These are phyloP conservation scores for Pseudomyrmex cubaensis DNA, from an alignment of 1,140 invertebrate genomes.

Conservation along the genomic window DNA sequence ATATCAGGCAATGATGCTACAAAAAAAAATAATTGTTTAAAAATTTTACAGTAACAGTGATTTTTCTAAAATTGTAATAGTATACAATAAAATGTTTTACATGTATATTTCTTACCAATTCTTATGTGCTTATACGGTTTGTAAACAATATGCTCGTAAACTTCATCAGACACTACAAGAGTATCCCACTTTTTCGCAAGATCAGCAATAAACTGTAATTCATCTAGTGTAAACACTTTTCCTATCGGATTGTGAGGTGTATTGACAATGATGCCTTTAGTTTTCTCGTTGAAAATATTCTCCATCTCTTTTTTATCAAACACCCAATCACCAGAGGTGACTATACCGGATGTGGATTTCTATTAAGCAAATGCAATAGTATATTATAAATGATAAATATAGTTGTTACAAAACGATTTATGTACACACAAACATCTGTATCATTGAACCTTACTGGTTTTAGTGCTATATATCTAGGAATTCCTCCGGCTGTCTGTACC, in stretches of 20 bases:
- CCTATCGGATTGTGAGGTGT: constrained; percentile 98
- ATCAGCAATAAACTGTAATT: constrained; percentile 92
- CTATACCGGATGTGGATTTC: constrained; percentile 81
- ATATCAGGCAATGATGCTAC: constrained; percentile 96
- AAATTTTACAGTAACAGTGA: neutral
- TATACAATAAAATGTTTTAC: neutral
- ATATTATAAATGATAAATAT: neutral
- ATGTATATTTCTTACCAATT: constrained; percentile 88
- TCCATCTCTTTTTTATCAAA: constrained; percentile 94
- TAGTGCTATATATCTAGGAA: constrained; percentile 94
- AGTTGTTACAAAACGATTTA: no score
- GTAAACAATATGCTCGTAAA: constrained; percentile 99
- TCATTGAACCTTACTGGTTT: constrained; percentile 88
- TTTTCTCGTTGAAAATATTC: constrained; percentile 94
- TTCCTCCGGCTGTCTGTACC: constrained; percentile 94
- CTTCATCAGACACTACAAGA: constrained; percentile 97
- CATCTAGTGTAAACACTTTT: constrained; percentile 92
- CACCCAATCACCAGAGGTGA: constrained; percentile 94
- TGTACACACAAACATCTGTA: neutral
- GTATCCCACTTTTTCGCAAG: constrained; percentile 97
- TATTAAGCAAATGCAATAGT: constrained; percentile 67
- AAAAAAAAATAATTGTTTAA: constrained; percentile 56
- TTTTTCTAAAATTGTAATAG: no score
- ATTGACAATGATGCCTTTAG: constrained; percentile 98
- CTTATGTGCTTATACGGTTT: constrained; percentile 94